phyloP scores from a whole-genome alignment of 1,140 invertebrate genomes.

The Trachymyrmex septentrionalis region DNA sequence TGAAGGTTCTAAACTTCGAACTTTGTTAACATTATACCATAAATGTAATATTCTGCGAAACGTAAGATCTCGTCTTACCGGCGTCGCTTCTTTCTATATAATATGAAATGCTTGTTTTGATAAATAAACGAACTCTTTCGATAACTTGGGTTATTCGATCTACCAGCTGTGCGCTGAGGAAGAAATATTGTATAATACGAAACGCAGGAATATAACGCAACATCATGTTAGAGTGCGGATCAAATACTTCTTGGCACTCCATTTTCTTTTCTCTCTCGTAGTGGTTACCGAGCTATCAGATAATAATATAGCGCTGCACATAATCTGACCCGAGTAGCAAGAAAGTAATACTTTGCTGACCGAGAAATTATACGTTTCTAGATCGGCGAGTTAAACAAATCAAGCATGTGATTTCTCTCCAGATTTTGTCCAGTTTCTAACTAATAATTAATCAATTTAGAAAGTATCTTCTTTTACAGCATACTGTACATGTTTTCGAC shows the following conservation, averaged over 20 bases:
- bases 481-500: background rate
- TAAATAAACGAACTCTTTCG: slow-evolving; percentile 34
- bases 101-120: slow-evolving; percentile 27
- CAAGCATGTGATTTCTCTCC: slow-evolving; percentile 21
- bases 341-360: slow-evolving; percentile 59
- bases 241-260: slow-evolving; percentile 55
- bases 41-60: slow-evolving; percentile 34
- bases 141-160: slow-evolving; percentile 37
- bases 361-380: slow-evolving; percentile 54
- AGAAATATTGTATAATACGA: slow-evolving; percentile 21
- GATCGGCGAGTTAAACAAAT: slow-evolving; percentile 46
- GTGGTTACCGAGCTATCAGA: slow-evolving; percentile 51
- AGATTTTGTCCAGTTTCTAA: background rate
- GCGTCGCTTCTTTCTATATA: slow-evolving; percentile 47
- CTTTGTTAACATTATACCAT: background rate
- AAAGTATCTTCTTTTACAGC: background rate
- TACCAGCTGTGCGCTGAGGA: slow-evolving; percentile 5
- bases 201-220: slow-evolving; percentile 32
- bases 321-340: slow-evolving; percentile 59
- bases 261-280: slow-evolving; percentile 38
- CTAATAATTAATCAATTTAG: slow-evolving; percentile 1
- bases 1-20: background rate
- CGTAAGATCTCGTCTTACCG: slow-evolving; percentile 39
- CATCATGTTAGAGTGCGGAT: slow-evolving; percentile 36
- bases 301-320: slow-evolving; percentile 57